Evolutionary conservation across 1,140 invertebrate genomes (phyloP), one percentile per base, ranked within the genome.

Genomic region (Hermatobates lingyangjiaoensis): DNA sequence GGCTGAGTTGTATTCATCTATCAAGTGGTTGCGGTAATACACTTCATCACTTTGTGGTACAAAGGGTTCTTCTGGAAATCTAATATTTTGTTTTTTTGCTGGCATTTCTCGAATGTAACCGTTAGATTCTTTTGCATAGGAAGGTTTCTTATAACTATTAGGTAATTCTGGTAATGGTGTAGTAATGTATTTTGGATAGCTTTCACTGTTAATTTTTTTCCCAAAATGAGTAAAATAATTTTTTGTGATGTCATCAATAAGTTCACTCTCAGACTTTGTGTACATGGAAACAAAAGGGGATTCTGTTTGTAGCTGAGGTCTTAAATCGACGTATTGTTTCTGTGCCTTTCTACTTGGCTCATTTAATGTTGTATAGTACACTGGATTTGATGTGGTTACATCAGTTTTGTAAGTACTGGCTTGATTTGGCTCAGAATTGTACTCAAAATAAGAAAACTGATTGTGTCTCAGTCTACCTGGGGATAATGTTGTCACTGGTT

Each of bases 151-250:
- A 1, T 66, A 66, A 45, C 69, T 70, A 2, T 68, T 63, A 2
- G 65, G 64, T n/a, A 62, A 64, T 14, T 68, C 54, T 1, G 70
- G 76, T 30, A 71, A 74, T 46, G 62, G 75, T 23, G 70, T 81
- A 59, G 58, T 68, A 54, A 51, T 64, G 54, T 14, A 60, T 63
- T 56, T 68, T 1, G 27, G 10, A 45, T 54, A 27, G 28, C 54
- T 51, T 3, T 57, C 53, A 28, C 50, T 66, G 45, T 71, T 69
- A 2, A 83, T 58, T 62, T 82, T 83, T 57, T 81, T 77, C 0
- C 81, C 81, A 55, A 83, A 83, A 52, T 79, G 72, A 24, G 79
- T 80, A 55, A 83, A 82, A 46, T 81, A 82, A 55, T 81, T 80
- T 59, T 79, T 81, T 2, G 80, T 83, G 10, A 79, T 79, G 55